Conservation (phyloP, 2,113 vertebrate species). For the Neopipo cinnamomea region DNA sequence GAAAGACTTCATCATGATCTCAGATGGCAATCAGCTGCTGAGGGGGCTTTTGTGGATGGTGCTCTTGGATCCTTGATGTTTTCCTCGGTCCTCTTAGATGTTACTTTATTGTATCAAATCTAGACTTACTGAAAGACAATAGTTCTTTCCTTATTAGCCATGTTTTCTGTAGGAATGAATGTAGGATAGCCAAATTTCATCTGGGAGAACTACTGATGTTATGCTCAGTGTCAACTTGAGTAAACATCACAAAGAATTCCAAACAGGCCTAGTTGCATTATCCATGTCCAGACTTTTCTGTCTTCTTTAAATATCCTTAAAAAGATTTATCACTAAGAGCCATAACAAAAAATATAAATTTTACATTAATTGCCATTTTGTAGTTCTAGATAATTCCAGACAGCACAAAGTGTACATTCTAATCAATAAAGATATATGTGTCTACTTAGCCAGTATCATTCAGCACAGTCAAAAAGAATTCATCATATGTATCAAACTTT, state of each 20-base stretch:
- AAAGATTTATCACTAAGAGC: background rate
- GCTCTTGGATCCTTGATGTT: background rate
- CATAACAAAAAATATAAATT: background rate
- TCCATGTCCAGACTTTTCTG: background rate
- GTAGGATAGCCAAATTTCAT: background rate
- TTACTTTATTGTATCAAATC: background rate
- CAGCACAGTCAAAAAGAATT: background rate
- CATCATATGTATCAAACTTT: background rate
- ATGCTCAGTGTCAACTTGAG: background rate
- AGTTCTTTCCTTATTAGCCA: background rate
- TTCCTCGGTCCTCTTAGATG: background rate
- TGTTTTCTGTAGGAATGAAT: background rate
- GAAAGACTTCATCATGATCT: background rate
- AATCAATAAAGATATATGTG: background rate
- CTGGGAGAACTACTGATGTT: background rate
- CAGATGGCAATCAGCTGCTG: background rate
- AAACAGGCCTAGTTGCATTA: background rate
- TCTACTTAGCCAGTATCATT: background rate
- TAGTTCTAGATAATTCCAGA: background rate
- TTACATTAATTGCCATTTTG: background rate
- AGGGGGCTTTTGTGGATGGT: background rate
- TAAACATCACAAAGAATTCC: background rate
- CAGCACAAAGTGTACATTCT: background rate
- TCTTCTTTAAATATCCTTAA: background rate
- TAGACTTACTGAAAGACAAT: background rate